Evolutionary conservation across 2,888 invertebrate species (phyloP), one percentile per base, ranked within the genome.

Genomic region (Chymomyza fuscimana): DNA sequence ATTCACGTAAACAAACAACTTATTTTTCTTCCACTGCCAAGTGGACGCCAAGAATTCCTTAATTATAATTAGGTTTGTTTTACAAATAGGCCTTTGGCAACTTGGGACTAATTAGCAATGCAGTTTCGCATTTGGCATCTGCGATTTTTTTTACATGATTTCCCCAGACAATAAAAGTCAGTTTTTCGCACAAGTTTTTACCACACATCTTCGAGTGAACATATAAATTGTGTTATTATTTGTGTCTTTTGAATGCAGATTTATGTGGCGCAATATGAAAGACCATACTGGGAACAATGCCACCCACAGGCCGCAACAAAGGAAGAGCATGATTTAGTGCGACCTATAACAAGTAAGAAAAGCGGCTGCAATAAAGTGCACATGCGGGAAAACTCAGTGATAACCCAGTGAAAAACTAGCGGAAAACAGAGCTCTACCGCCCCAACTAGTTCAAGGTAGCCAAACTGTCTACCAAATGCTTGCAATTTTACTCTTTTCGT

Each of bases 181-280:
- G 7, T 32, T 32, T 32, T 32, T 4, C 6, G 32, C 4, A 5
- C 32, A 32, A 32, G 7, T 32, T 32, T 32, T 32, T 32, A 7
- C 32, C 32, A 32, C 32, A 32, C 32, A 32, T 32, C 32, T 32
- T 32, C 7, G 1, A 7, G 32, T 5, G 32, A 32, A 46, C 40
- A 46, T 46, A 46, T 46, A 46, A 46, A 46, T 12, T 46, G 4
- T 63, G 7, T 73, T 73, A 15, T 59, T 65, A 52, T 60, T 50
- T 63, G 16, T 56, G 29, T 19, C 19, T 12, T 25, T 46, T 65
- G 50, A 58, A 64, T 61, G 62, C 46, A 59, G 67, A 83, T 79
- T 84, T 84, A 84, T 77, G 67, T 56, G 6, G 29, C 9, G 62
- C 65, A 56, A 36, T 67, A 63, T 67, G 52, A 54, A 60, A 67